Conservation (phyloP, 2,797 vertebrate species). For the Cyclura pinguis region DNA sequence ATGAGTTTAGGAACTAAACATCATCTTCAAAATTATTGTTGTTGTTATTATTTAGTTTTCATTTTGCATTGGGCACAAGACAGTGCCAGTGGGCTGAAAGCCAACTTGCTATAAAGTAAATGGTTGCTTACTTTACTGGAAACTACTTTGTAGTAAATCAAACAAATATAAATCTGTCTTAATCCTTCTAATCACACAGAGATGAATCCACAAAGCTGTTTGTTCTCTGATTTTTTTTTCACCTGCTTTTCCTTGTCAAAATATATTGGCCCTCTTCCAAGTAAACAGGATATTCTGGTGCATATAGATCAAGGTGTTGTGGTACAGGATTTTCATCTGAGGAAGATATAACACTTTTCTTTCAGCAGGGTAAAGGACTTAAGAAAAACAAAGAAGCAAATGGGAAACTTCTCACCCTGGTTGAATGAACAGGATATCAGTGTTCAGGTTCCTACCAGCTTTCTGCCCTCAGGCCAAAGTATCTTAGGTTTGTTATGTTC, state of each 20-base stretch:
- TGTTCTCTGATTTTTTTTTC: neutral
- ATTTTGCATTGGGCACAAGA: neutral
- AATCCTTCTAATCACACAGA: neutral
- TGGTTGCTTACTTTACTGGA: conserved; percentile 33
- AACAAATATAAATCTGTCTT: conserved; percentile 28
- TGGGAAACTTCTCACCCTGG: rapidly evolving
- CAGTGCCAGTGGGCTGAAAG: neutral
- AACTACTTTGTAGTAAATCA: neutral
- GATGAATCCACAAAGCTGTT: conserved; percentile 6
- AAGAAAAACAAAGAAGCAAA: neutral
- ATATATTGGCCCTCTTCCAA: conserved; percentile 6
- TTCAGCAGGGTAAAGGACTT: conserved; percentile 21
- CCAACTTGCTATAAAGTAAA: neutral
- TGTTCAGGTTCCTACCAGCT: neutral
- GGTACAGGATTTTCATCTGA: neutral
- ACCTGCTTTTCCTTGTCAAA: neutral
- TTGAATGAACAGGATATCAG: neutral
- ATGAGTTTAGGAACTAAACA: no score
- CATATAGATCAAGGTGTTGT: neutral
- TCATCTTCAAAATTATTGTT: neutral
- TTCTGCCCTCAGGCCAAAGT: neutral
- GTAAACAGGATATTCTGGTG: conserved; percentile 9
- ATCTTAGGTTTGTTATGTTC: neutral
- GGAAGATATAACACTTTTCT: neutral
- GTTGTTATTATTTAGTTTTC: conserved; percentile 9